These are phyloP conservation scores for Otocyon megalotis DNA, from an alignment of 2,113 vertebrate species.

Conservation along the genomic window DNA sequence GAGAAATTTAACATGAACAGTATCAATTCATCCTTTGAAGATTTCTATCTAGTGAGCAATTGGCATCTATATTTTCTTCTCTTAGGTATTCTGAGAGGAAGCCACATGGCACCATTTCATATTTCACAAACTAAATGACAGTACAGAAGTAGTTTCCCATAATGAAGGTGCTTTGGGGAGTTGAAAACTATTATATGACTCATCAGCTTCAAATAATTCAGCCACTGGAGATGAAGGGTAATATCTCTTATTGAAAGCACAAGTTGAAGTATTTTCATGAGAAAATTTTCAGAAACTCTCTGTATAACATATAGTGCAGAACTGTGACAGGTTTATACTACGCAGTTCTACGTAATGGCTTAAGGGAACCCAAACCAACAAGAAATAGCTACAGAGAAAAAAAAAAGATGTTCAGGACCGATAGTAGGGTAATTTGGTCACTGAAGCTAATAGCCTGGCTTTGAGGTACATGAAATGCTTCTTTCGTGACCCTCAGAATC, in stretches of 20 bases:
- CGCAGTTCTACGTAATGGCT: slow-evolving; percentile 11
- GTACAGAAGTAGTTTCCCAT: slow-evolving; percentile 46
- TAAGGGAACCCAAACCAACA: slow-evolving; percentile 59
- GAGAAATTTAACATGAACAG: slow-evolving; percentile 24
- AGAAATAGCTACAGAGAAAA: background rate
- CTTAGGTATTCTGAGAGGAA: slow-evolving; percentile 36
- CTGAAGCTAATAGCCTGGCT: background rate
- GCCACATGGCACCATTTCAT: slow-evolving; percentile 33
- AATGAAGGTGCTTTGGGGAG: slow-evolving; percentile 25
- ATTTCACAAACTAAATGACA: slow-evolving; percentile 71
- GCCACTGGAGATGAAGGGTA: slow-evolving; percentile 57
- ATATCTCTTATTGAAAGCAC: slow-evolving; percentile 58
- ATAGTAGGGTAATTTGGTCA: background rate
- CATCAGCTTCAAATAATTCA: slow-evolving; percentile 69
- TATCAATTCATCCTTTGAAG: background rate
- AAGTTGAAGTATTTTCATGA: slow-evolving; percentile 57
- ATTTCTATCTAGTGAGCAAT: slow-evolving; percentile 41
- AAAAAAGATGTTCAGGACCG: background rate
- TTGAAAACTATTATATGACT: slow-evolving; percentile 60
- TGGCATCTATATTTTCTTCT: slow-evolving; percentile 2
- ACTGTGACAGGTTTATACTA: slow-evolving; percentile 43
- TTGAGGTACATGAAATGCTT: background rate
- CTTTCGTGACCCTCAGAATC: background rate
- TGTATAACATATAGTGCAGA: slow-evolving; percentile 15
- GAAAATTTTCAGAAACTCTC: slow-evolving; percentile 56